Evolutionary conservation across 1,140 invertebrate species (phyloP), one percentile per base, ranked within the genome.

Genomic region (Drosophila sulfurigaster): DNA sequence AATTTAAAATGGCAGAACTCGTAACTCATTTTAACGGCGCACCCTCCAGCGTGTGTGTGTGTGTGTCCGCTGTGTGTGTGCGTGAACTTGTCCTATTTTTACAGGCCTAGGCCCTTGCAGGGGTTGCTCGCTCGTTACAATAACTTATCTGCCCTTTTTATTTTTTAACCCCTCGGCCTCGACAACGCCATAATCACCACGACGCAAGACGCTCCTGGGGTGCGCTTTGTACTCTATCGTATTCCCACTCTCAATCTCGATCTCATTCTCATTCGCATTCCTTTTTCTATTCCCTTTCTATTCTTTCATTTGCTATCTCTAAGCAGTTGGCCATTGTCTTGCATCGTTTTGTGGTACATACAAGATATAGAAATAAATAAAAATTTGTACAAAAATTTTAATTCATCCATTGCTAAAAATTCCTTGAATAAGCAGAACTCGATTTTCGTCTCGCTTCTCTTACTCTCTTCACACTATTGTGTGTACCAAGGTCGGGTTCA

Each of bases 21-120:
- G 90, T 92, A 92, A 92, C 90, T 92, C 91, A 92, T 91, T 92
- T 91, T 92, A 91, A 92, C 91, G 87, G 81, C 79, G 80, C 83
- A 89, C 88, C 81, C 83, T 88, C 79, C 79, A 86, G 73, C 51
- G 67, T 70, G 70, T 71, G 63, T 73, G 46, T 75, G 60, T 79
- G 69, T 13, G 45, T 16, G 51, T 57, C 45, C 25, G 52, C 41
- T 20, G 52, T 70, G 62, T 62, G 78, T 78, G 54, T 77, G 78
- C 38, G 74, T 82, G 78, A 80, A 78, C 81, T 79, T 85, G 81
- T 89, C 85, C 85, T 89, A 90, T 89, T 89, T 89, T 89, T 88
- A 88, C 85, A 72, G 63, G 67, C 46, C 86, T 72, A 60, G 60
- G 46, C 59, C 63, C 56, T 78, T 81, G 86, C 83, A 91, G 83